Conservation (phyloP, 1,140 invertebrate species). For the Drosophila pruinosa region DNA sequence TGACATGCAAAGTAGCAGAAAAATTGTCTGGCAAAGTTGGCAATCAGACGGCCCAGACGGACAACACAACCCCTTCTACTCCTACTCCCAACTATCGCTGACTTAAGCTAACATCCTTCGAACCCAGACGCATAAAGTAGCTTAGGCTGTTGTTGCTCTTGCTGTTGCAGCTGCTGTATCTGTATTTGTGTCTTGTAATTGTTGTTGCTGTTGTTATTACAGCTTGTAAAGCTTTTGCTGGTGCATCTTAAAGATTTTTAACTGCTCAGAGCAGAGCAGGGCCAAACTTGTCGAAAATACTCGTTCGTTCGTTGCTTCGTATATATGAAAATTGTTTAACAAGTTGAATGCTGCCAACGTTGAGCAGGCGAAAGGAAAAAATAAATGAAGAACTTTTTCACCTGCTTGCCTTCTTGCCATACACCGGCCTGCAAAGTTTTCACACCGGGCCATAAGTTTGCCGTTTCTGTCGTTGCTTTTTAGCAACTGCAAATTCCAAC, state of each 20-base stretch:
- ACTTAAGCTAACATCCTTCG: slow-evolving; percentile 5
- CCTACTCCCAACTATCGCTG: background rate
- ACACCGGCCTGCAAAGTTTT: slow-evolving; percentile 32
- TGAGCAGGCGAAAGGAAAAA: slow-evolving; percentile 2
- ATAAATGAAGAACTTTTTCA: slow-evolving; percentile 57
- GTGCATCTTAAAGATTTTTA: slow-evolving; percentile 65
- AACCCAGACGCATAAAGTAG: slow-evolving; percentile 59
- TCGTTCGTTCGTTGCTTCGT: too few species aligned
- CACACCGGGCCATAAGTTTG: slow-evolving; percentile 45
- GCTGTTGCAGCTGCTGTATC: slow-evolving; percentile 27
- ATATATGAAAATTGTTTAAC: slow-evolving; percentile 81
- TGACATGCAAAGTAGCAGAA: slow-evolving; percentile 78
- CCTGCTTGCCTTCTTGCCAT: slow-evolving; percentile 36
- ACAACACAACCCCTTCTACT: background rate
- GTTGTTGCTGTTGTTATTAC: background rate
- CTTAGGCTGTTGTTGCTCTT: slow-evolving; percentile 25
- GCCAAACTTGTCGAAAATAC: slow-evolving; percentile 71
- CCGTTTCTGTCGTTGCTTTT: slow-evolving; percentile 25
- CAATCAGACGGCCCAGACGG: slow-evolving; percentile 25
- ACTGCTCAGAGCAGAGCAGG: slow-evolving; percentile 24
- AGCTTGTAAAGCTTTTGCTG: slow-evolving; percentile 13
- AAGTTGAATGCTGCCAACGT: slow-evolving; percentile 60
- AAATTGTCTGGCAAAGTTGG: slow-evolving; percentile 76
- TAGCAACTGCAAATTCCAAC: slow-evolving; percentile 29
- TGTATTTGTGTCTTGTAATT: slow-evolving; percentile 34